These are phyloP conservation scores for Sylvia borin DNA, from an alignment of 2,797 vertebrate species.

Conservation along the genomic window DNA sequence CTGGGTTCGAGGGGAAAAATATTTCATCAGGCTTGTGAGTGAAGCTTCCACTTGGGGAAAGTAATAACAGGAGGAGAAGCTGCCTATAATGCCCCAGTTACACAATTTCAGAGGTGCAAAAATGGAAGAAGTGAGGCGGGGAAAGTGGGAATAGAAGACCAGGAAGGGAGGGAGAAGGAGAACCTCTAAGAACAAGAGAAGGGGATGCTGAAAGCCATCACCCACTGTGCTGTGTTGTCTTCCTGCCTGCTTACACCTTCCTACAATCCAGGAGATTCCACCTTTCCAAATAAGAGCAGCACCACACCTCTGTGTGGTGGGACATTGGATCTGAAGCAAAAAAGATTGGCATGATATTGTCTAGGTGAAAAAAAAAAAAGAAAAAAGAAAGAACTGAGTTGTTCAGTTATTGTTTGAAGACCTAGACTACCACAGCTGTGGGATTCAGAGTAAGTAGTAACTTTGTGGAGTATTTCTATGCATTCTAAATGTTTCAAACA, in stretches of 20 bases:
- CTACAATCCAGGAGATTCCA: neutral
- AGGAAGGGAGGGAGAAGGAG: neutral
- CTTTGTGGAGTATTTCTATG: neutral
- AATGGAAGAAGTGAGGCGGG: neutral
- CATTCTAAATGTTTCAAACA: neutral
- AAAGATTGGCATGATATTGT: neutral
- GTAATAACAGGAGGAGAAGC: constrained; percentile 38
- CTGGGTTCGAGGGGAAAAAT: constrained; percentile 6
- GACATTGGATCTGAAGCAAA: neutral
- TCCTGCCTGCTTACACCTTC: neutral
- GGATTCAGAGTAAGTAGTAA: neutral
- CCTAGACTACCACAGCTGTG: neutral
- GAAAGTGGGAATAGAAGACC: neutral
- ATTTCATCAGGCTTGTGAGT: constrained; percentile 30
- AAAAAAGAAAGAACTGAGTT: neutral
- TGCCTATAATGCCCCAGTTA: constrained; percentile 41
- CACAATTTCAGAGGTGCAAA: constrained; percentile 51
- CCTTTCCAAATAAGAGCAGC: neutral
- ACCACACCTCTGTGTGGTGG: neutral
- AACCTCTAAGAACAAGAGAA: neutral
- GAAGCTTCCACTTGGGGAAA: constrained; percentile 36
- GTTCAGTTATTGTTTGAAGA: neutral
- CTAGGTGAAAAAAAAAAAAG: neutral
- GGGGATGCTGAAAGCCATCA: neutral
- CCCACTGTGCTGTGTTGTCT: neutral